Percentiles rank a stretch among this genome's conserved stretches.
Conservation (phyloP, 2,888 invertebrate genomes). For the Allacma fusca region DNA sequence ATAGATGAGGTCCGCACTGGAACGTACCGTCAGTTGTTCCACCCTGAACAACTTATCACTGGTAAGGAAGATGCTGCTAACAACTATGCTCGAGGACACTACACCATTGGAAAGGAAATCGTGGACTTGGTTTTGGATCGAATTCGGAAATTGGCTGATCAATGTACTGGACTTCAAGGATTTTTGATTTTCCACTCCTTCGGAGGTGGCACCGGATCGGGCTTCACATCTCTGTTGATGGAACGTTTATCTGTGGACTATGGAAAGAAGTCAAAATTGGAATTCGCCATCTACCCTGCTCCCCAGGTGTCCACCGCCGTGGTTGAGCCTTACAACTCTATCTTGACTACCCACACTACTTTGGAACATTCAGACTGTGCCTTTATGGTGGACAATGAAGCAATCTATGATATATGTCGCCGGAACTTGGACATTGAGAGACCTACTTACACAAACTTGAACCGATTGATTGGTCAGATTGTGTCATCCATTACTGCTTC, state of each 20-base stretch:
- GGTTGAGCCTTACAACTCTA: conserved; percentile 81
- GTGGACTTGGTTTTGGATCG: conserved; percentile 41
- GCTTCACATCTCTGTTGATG: conserved; percentile 88
- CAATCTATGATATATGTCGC: no score
- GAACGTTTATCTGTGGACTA: conserved; percentile 85
- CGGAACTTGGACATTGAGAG: conserved; percentile 93
- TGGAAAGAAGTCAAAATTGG: no score
- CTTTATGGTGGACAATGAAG: no score
- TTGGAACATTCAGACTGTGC: conserved; percentile 87
- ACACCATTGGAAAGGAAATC: conserved; percentile 84
- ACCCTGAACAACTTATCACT: no score
- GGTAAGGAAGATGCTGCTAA: no score
- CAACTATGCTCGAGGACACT: conserved; percentile 96
- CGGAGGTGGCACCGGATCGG: no score
- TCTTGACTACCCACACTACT: no score
- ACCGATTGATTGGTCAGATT: conserved; percentile 93
- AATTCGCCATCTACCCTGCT: conserved; percentile 89
- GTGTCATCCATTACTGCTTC: conserved; percentile 86
- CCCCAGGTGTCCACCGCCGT: conserved; percentile 69
- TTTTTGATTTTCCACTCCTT: conserved; percentile 91
- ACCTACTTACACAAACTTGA: conserved; percentile 95
- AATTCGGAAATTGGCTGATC: conserved; percentile 78
- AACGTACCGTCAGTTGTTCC: no score
- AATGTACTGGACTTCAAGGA: conserved; percentile 81
- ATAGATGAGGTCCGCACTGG: no score